Percentiles rank a stretch among this genome's conserved stretches.
These are phyloP conservation scores for Cosmia pyralina DNA, from an alignment of 2,888 invertebrate genomes.

Conservation along the genomic window DNA sequence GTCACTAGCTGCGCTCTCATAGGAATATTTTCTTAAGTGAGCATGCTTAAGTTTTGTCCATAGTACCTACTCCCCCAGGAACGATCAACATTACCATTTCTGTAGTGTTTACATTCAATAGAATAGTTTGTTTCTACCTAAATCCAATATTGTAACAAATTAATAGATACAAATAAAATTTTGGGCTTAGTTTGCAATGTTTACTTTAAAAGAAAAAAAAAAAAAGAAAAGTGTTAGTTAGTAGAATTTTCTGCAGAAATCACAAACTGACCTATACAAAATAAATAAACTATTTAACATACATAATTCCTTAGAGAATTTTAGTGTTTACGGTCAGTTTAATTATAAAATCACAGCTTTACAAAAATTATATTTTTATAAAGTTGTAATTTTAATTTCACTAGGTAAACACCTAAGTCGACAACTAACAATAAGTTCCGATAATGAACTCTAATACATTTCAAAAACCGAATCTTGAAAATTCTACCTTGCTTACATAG, in stretches of 20 bases:
- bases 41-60: no score
- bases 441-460: neutral
- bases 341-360: neutral
- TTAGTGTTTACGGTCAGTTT: no score
- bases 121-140: neutral
- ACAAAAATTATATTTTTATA: no score
- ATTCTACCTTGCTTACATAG: no score
- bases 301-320: neutral
- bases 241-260: neutral
- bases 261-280: neutral
- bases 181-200: neutral
- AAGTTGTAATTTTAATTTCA: no score
- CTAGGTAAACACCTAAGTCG: neutral
- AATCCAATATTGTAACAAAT: slow-evolving; percentile 3
- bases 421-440: neutral
- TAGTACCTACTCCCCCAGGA: neutral
- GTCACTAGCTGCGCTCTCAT: no score
- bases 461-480: neutral
- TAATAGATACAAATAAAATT: slow-evolving; percentile 8
- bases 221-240: neutral
- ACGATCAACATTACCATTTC: neutral
- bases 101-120: neutral
- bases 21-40: no score
- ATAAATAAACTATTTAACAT: neutral
- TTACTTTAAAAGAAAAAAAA: no score